Percentiles rank a stretch among this genome's conserved stretches.
phyloP scores from a whole-genome alignment of 2,888 invertebrate genomes.

The Epistrophe eligans region DNA sequence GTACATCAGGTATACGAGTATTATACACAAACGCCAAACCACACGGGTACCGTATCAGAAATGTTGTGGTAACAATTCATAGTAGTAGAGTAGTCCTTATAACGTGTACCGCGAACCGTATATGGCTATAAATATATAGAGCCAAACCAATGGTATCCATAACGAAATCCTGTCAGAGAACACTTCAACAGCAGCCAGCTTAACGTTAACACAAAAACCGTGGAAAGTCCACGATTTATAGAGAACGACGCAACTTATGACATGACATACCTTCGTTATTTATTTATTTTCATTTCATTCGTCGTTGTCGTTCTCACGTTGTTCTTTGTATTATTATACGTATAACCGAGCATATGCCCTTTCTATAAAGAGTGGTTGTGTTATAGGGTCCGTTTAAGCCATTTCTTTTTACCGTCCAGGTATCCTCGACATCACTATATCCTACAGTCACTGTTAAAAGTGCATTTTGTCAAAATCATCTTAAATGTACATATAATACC shows the following conservation, averaged over 20 bases:
- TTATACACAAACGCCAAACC: slow-evolving; percentile 14
- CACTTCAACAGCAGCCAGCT: slow-evolving; percentile 24
- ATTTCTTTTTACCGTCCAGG: slow-evolving; percentile 21
- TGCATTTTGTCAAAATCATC: neutral
- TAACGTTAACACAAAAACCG: slow-evolving; percentile 51
- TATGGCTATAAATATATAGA: neutral
- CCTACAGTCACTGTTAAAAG: slow-evolving; percentile 2
- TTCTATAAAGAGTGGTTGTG: neutral
- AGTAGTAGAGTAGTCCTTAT: slow-evolving; percentile 3
- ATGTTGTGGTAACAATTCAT: slow-evolving; percentile 38
- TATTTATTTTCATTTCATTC: slow-evolving; percentile 75
- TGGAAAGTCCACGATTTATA: slow-evolving; percentile 72
- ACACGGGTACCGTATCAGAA: slow-evolving; percentile 7
- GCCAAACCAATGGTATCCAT: slow-evolving; percentile 44
- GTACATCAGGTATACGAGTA: neutral
- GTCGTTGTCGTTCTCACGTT: slow-evolving; percentile 36
- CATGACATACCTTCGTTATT: slow-evolving; percentile 71
- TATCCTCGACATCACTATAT: neutral
- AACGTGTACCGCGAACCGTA: neutral
- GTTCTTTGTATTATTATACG: slow-evolving; percentile 33
- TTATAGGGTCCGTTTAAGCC: slow-evolving; percentile 30
- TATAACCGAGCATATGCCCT: neutral
- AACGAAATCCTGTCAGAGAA: slow-evolving; percentile 36
- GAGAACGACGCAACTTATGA: slow-evolving; percentile 69
- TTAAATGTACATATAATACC: too few relatives aligned